A percentile compares a stretch with the other conserved stretches of the same genome.
Evolutionary conservation across 2,113 vertebrate species (phyloP).

Genomic region (Meles meles): DNA sequence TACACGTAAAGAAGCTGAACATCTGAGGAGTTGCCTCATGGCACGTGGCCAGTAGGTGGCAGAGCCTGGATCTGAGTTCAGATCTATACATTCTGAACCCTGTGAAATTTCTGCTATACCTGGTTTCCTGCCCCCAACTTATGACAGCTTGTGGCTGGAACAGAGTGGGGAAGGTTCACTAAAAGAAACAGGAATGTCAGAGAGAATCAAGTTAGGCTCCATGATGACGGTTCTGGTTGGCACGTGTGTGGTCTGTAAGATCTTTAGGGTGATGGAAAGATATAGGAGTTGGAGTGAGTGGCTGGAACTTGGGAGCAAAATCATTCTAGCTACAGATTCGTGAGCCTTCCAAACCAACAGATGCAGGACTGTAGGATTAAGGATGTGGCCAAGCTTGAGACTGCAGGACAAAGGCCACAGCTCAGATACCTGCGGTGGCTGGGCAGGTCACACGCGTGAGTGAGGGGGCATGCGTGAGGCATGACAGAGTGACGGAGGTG

Average conservation of each 20-base stretch:
- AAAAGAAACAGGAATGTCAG: neutral
- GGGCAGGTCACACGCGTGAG: neutral
- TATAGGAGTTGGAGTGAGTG: neutral
- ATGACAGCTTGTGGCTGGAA: neutral
- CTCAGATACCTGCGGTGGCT: conserved; percentile 5
- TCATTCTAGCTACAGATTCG: conserved; percentile 8
- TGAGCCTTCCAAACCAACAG: conserved; percentile 59
- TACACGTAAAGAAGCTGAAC: neutral
- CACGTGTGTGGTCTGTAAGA: neutral
- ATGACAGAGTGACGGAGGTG: neutral
- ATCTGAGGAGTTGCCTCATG: neutral
- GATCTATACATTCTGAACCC: neutral
- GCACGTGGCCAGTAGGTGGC: neutral
- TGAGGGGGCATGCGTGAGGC: neutral
- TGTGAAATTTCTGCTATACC: neutral
- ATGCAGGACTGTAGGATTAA: conserved; percentile 17
- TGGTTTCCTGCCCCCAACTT: neutral
- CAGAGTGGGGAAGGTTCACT: neutral
- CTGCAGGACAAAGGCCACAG: conserved; percentile 41
- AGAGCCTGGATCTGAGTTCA: neutral
- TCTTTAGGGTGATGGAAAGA: conserved; percentile 43
- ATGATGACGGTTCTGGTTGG: neutral
- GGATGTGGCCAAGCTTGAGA: conserved; percentile 3
- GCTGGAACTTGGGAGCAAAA: neutral
- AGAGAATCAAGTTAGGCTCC: neutral